Percentiles rank a stretch among this genome's conserved stretches.
phyloP scores from a whole-genome alignment of 1,140 invertebrate genomes.

The Zaprionus gabonicus region DNA sequence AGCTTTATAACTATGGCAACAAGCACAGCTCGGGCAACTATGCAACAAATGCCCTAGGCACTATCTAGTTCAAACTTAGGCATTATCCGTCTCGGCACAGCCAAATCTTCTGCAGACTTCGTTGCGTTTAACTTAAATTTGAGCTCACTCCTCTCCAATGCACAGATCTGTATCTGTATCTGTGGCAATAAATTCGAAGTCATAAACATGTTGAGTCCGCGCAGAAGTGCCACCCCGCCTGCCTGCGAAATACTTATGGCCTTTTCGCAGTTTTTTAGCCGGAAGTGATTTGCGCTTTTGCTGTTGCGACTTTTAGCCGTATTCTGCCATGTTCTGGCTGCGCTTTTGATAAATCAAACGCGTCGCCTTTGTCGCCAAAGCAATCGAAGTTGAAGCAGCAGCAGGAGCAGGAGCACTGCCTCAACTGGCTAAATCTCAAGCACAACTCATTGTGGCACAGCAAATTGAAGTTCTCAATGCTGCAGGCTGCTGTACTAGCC shows the following conservation, averaged over 20 bases:
- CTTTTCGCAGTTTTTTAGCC: conserved; percentile 45
- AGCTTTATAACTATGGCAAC: neutral
- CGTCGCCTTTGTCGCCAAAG: conserved; percentile 37
- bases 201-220: conserved; percentile 45
- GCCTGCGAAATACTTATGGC: neutral
- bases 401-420: conserved; percentile 18
- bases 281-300: conserved; percentile 76
- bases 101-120: neutral
- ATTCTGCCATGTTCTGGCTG: conserved; percentile 58
- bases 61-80: neutral
- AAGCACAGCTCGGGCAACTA: neutral
- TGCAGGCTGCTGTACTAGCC: conserved; percentile 6
- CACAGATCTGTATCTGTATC: neutral
- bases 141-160: too few species aligned
- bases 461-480: conserved; percentile 75
- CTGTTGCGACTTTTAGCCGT: conserved; percentile 63
- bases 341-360: conserved; percentile 71
- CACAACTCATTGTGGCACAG: conserved; percentile 67
- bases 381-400: conserved; percentile 36
- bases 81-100: neutral
- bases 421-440: conserved; percentile 50
- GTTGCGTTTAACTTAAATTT: neutral
- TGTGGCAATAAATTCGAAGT: conserved; percentile 31
- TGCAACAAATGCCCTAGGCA: neutral
- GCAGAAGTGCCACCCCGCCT: neutral